Evolutionary conservation across 2,797 vertebrate genomes (phyloP).

Genomic region (Sebastes flavidus): DNA sequence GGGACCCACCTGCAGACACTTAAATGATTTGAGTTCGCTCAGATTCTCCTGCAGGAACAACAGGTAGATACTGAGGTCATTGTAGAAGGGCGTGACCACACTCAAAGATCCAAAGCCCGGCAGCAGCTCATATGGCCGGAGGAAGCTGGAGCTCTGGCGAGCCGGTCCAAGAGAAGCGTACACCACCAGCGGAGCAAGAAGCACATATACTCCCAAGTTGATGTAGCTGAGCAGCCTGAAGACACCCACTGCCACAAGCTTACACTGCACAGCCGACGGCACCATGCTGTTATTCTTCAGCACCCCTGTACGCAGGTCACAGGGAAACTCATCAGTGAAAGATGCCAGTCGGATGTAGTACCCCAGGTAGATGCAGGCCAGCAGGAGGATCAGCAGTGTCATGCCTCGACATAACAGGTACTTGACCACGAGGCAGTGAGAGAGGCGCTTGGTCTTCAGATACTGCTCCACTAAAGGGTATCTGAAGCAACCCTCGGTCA

Average conservation of each 20-base stretch:
- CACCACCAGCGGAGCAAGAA: constrained; percentile 86
- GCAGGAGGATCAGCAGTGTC: constrained; percentile 84
- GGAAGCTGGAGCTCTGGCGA: constrained; percentile 84
- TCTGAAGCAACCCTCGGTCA: constrained; percentile 90
- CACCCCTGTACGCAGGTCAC: constrained; percentile 89
- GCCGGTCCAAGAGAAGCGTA: constrained; percentile 87
- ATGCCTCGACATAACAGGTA: constrained; percentile 88
- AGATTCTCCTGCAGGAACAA: constrained; percentile 95
- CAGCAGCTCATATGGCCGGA: constrained; percentile 91
- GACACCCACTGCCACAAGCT: constrained; percentile 91
- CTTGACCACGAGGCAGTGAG: constrained; percentile 83
- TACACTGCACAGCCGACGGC: constrained; percentile 89
- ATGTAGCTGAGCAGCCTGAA: constrained; percentile 94
- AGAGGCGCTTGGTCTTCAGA: constrained; percentile 90
- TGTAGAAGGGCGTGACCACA: constrained; percentile 84
- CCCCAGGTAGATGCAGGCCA: constrained; percentile 88
- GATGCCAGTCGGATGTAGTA: constrained; percentile 94
- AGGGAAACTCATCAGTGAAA: constrained; percentile 91
- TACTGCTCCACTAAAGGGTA: constrained; percentile 97
- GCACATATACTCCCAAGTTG: constrained; percentile 88
- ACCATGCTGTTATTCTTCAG: constrained; percentile 86
- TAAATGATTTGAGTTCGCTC: constrained; percentile 94
- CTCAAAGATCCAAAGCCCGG: constrained; percentile 89
- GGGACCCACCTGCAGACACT: constrained; percentile 87
- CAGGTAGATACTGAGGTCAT: constrained; percentile 94